Percentiles rank a stretch among this genome's conserved stretches.
phyloP scores from a whole-genome alignment of 2,888 invertebrate genomes.

The Eristalis pertinax region DNA sequence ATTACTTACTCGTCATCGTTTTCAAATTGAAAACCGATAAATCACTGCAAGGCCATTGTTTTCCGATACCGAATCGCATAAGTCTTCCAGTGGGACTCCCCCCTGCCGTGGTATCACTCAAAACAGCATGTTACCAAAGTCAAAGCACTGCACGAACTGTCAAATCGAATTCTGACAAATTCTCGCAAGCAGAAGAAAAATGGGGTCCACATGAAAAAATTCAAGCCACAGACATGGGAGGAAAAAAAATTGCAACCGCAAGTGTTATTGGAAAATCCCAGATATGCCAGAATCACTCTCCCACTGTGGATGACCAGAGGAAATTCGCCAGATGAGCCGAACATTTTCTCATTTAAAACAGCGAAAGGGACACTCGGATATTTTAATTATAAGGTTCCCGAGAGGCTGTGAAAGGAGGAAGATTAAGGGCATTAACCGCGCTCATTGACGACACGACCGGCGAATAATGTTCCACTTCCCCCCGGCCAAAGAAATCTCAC shows the following conservation, averaged over 20 bases:
- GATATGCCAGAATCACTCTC: constrained; percentile 4
- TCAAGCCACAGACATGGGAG: neutral
- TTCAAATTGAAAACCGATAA: constrained; percentile 57
- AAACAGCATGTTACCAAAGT: neutral
- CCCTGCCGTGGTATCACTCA: neutral
- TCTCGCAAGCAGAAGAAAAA: neutral
- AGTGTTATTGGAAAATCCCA: constrained; percentile 30
- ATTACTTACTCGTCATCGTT: constrained; percentile 2
- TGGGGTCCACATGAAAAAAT: constrained; percentile 12
- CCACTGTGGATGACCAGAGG: constrained; percentile 23
- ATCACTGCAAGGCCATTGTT: constrained; percentile 14
- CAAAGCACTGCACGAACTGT: constrained; percentile 37
- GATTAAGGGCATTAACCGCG: constrained; percentile 26
- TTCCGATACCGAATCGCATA: neutral
- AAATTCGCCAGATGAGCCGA: constrained; percentile 31
- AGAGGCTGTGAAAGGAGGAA: neutral
- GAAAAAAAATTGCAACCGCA: constrained; percentile 16
- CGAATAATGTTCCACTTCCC: neutral
- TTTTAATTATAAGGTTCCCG: constrained; percentile 36
- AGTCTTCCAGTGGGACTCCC: neutral
- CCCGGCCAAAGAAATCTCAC: neutral
- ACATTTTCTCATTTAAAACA: constrained; percentile 9
- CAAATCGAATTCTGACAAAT: constrained; percentile 16
- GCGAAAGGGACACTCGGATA: neutral
- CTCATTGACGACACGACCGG: neutral